Conservation (phyloP, 92 coral and sea anemone genomes). For the Desmophyllum pertusum region DNA sequence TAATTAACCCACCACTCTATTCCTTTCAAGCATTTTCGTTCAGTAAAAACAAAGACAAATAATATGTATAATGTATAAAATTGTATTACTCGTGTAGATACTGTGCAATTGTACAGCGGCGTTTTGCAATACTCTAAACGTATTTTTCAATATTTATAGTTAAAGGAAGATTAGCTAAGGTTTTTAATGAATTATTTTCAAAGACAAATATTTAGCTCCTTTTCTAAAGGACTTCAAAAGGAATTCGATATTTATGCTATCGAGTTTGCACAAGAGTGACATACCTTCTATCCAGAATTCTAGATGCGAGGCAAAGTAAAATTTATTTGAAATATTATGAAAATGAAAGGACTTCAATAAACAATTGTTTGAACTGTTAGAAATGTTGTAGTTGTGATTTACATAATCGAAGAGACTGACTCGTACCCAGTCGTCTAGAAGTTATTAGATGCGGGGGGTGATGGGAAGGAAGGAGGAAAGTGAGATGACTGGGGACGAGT, state of each 20-base stretch:
- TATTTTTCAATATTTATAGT: slow-evolving; percentile 94
- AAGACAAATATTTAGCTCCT: slow-evolving; percentile 62
- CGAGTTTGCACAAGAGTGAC: slow-evolving; percentile 66
- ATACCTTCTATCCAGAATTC: slow-evolving; percentile 58
- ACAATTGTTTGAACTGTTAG: slow-evolving; percentile 27
- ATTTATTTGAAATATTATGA: slow-evolving; percentile 45
- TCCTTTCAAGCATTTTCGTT: slow-evolving; percentile 2
- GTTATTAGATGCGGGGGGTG: too few relatives aligned
- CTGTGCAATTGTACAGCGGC: slow-evolving; percentile 65
- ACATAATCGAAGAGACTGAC: too few relatives aligned
- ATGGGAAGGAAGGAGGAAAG: too few relatives aligned
- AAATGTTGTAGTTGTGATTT: not conserved
- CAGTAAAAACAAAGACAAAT: slow-evolving; percentile 1
- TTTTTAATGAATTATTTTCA: slow-evolving; percentile 96
- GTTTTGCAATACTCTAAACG: slow-evolving; percentile 74
- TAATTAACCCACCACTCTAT: not conserved
- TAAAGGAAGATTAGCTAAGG: slow-evolving; percentile 72
- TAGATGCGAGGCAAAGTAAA: slow-evolving; percentile 34
- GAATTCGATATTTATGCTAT: slow-evolving; percentile 68
- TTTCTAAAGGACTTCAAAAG: slow-evolving; percentile 32
- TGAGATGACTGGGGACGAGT: too few relatives aligned
- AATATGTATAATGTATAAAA: slow-evolving; percentile 38
- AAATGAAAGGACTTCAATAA: slow-evolving; percentile 19
- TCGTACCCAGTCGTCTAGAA: too few relatives aligned
- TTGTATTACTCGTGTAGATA: slow-evolving; percentile 57